Conservation (phyloP, 2,113 vertebrate genomes). For the Pogona vitticeps region DNA sequence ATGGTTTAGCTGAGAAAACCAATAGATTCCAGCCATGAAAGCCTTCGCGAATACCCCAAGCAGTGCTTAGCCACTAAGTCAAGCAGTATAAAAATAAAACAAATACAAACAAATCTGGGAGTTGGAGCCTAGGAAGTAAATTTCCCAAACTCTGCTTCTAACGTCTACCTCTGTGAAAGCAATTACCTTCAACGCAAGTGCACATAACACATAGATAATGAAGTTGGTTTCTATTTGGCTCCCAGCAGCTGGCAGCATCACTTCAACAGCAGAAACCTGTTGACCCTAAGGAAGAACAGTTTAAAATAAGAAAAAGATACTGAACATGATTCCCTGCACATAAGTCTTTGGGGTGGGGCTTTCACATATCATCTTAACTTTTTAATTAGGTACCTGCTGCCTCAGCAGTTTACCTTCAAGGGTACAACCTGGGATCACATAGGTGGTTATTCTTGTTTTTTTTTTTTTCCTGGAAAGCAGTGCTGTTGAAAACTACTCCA, state of each 20-base stretch:
- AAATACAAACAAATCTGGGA: too few relatives aligned
- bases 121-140: too few relatives aligned
- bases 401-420: not conserved
- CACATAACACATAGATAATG: slow-evolving; percentile 54
- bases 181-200: slow-evolving; percentile 59
- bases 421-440: not conserved
- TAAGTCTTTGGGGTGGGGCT: not conserved
- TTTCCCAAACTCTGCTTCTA: too few relatives aligned
- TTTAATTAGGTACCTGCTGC: too few relatives aligned
- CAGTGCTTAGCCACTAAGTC: not conserved
- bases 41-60: not conserved
- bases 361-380: not conserved
- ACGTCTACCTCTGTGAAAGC: not conserved
- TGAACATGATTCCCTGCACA: not conserved
- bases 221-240: slow-evolving; percentile 57
- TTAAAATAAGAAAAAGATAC: not conserved
- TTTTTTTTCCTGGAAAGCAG: not conserved
- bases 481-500: not conserved
- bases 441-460: too few relatives aligned
- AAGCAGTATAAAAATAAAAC: not conserved
- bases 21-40: too few relatives aligned
- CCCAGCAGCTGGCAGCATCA: slow-evolving; percentile 73
- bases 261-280: slow-evolving; percentile 26
- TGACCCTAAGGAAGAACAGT: slow-evolving; percentile 42
- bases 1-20: too few relatives aligned